Evolutionary conservation across 2,113 vertebrate genomes (phyloP).

Genomic region (Grammomys surdaster): DNA sequence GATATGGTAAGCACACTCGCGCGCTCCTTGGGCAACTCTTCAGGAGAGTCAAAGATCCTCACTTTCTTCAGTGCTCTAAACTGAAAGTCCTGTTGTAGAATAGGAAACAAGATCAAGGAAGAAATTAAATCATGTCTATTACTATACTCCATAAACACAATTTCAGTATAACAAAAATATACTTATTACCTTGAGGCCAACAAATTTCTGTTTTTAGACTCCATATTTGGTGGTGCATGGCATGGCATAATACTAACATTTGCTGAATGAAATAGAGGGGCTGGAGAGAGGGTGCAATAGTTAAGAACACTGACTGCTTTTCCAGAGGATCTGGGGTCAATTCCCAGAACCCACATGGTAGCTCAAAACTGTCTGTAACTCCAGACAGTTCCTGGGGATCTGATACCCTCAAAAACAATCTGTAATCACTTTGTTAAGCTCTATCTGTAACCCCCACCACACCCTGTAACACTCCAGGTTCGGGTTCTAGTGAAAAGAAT

Average conservation of each 20-base stretch:
- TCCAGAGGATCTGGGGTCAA: neutral
- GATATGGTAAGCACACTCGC: slow-evolving; percentile 92
- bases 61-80: slow-evolving; percentile 97
- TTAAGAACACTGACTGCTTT: neutral
- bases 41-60: slow-evolving; percentile 91
- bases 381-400: neutral
- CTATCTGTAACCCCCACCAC: neutral
- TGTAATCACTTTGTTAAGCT: neutral
- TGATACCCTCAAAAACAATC: neutral
- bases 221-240: neutral
- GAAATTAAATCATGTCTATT: neutral
- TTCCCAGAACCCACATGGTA: neutral
- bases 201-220: neutral
- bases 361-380: neutral
- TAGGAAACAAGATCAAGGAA: slow-evolving; percentile 40
- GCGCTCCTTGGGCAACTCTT: slow-evolving; percentile 92
- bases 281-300: too few relatives aligned
- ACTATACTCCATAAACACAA: neutral
- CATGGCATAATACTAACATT: neutral
- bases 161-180: neutral
- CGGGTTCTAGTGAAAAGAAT: slow-evolving; percentile 1
- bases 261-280: neutral
- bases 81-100: slow-evolving; percentile 93
- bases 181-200: neutral
- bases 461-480: neutral